A percentile compares a stretch with the other conserved stretches of the same genome.
These are phyloP conservation scores for Oreochromis spilurus DNA, from an alignment of 2,113 vertebrate species.

Conservation along the genomic window DNA sequence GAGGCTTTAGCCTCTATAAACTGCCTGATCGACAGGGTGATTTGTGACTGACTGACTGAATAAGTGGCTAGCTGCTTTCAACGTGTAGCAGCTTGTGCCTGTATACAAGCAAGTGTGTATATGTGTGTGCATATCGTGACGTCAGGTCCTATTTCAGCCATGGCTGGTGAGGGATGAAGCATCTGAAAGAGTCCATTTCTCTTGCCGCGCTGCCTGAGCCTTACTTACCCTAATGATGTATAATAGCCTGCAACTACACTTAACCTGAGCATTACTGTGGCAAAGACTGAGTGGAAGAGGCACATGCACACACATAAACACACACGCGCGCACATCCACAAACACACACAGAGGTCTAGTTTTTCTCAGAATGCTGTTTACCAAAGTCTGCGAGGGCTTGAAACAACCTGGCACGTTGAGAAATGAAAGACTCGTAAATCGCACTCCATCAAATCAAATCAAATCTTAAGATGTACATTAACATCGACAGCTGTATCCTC, in stretches of 20 bases:
- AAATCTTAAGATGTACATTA: constrained; percentile 38
- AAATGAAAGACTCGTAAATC: constrained; percentile 53
- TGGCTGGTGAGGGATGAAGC: constrained; percentile 64
- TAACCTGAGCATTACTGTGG: constrained; percentile 86
- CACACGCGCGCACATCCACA: not conserved
- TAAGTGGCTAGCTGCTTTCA: constrained; percentile 48
- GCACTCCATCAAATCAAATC: constrained; percentile 57
- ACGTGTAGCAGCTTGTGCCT: constrained; percentile 11
- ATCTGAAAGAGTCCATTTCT: constrained; percentile 77
- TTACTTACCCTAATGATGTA: constrained; percentile 93
- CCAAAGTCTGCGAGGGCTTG: constrained; percentile 39
- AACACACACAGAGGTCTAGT: constrained; percentile 29
- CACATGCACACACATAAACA: constrained; percentile 1
- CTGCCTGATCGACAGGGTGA: constrained; percentile 63
- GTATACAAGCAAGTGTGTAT: not conserved
- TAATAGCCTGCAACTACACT: constrained; percentile 94
- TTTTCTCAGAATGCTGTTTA: constrained; percentile 53
- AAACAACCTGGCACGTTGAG: constrained; percentile 37
- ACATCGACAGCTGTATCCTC: constrained; percentile 55
- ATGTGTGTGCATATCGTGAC: constrained; percentile 9
- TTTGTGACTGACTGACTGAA: constrained; percentile 65
- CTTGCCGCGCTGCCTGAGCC: constrained; percentile 77
- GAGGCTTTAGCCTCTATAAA: constrained; percentile 58
- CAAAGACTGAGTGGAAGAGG: constrained; percentile 68
- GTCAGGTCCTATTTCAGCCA: constrained; percentile 45